Conservation (phyloP, 2,888 invertebrate species). For the Agonopterix heracliana region DNA sequence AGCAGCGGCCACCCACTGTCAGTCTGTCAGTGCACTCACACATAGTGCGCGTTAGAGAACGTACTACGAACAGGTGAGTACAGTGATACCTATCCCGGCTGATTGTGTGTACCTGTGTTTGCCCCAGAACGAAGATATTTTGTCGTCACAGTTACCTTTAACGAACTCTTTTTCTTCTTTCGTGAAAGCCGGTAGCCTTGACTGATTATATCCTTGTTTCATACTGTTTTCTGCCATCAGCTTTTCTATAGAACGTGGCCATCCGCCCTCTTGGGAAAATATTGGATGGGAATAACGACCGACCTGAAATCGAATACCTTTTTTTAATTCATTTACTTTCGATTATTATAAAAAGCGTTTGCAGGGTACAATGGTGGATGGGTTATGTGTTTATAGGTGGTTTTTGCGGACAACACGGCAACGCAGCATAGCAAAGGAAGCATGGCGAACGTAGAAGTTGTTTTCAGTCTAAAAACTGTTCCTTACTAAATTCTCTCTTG, state of each 20-base stretch:
- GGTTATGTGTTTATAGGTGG: not conserved
- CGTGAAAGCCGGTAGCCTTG: slow-evolving; percentile 34
- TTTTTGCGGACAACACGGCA: too few relatives aligned
- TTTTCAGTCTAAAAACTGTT: not conserved
- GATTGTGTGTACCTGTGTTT: not conserved
- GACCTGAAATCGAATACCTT: slow-evolving; percentile 7
- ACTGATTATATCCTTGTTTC: slow-evolving; percentile 26
- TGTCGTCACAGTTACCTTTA: slow-evolving; percentile 28
- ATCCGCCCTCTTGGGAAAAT: slow-evolving; percentile 39
- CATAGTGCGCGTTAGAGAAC: too few relatives aligned
- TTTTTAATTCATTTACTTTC: too few relatives aligned
- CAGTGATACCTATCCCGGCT: too few relatives aligned
- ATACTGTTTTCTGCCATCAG: slow-evolving; percentile 27
- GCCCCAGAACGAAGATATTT: not conserved
- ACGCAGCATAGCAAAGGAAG: not conserved
- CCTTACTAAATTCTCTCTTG: slow-evolving; percentile 38
- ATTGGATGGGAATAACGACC: slow-evolving; percentile 32
- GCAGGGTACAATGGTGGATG: not conserved
- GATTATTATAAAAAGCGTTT: too few relatives aligned
- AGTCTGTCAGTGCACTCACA: too few relatives aligned
- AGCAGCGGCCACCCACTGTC: too few relatives aligned
- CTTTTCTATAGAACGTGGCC: slow-evolving; percentile 34
- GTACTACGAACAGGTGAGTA: too few relatives aligned
- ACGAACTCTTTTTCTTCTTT: slow-evolving; percentile 37
- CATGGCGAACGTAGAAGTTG: not conserved